Percentiles rank a stretch among this genome's conserved stretches.
Evolutionary conservation across 2,888 invertebrate genomes (phyloP).

Genomic region (Therioaphis trifolii): DNA sequence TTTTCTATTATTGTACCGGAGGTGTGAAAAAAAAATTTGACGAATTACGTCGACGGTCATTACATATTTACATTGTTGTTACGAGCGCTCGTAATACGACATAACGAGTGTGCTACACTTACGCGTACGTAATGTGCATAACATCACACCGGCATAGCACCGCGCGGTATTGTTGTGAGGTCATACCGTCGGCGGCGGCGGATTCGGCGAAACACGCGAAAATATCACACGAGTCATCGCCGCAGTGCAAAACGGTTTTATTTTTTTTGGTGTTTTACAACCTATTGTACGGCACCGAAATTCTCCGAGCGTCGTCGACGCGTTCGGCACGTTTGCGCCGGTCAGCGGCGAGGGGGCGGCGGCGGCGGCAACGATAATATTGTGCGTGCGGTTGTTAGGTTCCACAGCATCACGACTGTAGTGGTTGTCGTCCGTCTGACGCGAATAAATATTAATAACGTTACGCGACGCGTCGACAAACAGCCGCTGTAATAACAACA

Average conservation of each 20-base stretch:
- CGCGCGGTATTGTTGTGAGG: too few relatives aligned
- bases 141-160: too few relatives aligned
- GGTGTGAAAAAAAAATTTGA: neutral
- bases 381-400: too few relatives aligned
- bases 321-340: neutral
- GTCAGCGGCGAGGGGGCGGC: neutral
- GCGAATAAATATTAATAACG: too few relatives aligned
- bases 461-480: too few relatives aligned
- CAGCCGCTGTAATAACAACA: too few relatives aligned
- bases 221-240: slow-evolving; percentile 8
- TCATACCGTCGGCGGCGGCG: neutral
- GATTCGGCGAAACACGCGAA: slow-evolving; percentile 38
- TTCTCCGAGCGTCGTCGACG: too few relatives aligned
- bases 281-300: slow-evolving; percentile 30
- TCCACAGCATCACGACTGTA: too few relatives aligned
- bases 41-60: slow-evolving; percentile 13
- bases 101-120: too few relatives aligned
- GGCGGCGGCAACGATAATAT: too few relatives aligned
- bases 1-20: neutral
- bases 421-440: too few relatives aligned
- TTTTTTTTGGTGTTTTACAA: slow-evolving; percentile 49
- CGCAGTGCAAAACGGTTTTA: slow-evolving; percentile 43
- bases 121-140: neutral
- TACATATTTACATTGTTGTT: neutral
- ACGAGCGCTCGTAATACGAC: neutral